phyloP scores from a whole-genome alignment of 2,113 vertebrate genomes.

The Neotragus pygmaeus region DNA sequence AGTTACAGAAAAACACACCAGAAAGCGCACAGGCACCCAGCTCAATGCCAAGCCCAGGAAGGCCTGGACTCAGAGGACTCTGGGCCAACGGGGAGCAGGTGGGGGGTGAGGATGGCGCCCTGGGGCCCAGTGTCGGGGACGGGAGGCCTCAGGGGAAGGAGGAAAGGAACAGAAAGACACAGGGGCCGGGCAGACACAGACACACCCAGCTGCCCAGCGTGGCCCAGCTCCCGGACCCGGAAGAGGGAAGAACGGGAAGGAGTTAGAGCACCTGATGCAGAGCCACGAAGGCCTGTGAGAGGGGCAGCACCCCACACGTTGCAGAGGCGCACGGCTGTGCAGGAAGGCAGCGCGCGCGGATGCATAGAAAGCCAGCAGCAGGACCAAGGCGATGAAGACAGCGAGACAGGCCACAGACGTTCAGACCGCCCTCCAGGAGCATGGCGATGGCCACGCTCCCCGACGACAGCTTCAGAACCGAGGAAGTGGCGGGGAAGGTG shows the following conservation, averaged over 20 bases:
- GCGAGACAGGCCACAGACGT: background rate
- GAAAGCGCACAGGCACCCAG: background rate
- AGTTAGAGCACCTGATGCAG: background rate
- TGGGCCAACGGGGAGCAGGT: background rate
- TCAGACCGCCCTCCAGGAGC: background rate
- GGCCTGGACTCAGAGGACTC: background rate
- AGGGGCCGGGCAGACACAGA: background rate
- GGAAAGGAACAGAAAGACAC: background rate
- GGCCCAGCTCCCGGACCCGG: background rate
- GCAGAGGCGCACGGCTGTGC: background rate
- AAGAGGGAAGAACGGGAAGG: background rate
- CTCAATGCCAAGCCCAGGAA: background rate
- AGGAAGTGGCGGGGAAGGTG: background rate
- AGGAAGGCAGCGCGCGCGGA: fast-evolving
- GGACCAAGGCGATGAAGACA: fast-evolving
- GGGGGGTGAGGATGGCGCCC: background rate
- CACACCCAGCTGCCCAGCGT: fast-evolving
- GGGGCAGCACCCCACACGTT: fast-evolving
- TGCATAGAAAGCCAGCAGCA: fast-evolving
- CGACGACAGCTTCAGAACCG: background rate
- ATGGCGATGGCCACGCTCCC: fast-evolving
- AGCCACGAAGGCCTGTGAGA: fast-evolving
- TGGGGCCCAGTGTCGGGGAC: too few relatives aligned
- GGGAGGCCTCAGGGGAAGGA: fast-evolving
- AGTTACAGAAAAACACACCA: background rate